Conservation (phyloP, 2,888 invertebrate genomes). For the Micoletzkya japonica region DNA sequence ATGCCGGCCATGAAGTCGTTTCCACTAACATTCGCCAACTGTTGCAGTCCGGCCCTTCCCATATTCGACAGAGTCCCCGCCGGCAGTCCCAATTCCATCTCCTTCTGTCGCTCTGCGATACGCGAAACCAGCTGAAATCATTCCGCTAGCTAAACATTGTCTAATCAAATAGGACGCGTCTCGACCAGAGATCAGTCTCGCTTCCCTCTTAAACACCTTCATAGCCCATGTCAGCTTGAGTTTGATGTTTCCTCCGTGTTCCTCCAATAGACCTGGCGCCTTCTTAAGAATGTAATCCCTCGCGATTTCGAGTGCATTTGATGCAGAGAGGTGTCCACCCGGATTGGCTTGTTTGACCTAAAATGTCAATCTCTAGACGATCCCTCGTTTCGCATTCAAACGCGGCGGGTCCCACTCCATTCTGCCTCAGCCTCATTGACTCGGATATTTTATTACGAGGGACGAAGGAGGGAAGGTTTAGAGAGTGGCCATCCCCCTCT, state of each 20-base stretch:
- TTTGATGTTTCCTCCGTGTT: conserved; percentile 65
- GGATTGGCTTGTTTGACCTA: conserved; percentile 43
- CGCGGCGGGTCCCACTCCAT: not conserved
- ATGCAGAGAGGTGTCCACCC: conserved; percentile 44
- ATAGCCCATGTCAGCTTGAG: conserved; percentile 66
- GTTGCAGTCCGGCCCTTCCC: conserved; percentile 29
- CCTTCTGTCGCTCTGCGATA: conserved; percentile 51
- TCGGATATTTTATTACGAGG: not conserved
- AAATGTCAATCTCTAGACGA: not conserved
- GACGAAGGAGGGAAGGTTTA: too few species aligned
- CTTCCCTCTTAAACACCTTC: conserved; percentile 37
- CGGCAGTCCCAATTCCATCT: conserved; percentile 47
- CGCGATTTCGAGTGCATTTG: conserved; percentile 62
- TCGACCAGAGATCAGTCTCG: not conserved
- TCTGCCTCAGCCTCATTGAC: not conserved
- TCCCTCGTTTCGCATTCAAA: not conserved
- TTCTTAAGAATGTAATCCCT: conserved; percentile 62
- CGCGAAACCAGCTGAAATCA: conserved; percentile 43
- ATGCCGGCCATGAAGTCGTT: conserved; percentile 45
- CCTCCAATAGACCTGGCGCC: conserved; percentile 64
- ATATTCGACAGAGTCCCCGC: conserved; percentile 46
- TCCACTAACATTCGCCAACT: conserved; percentile 15
- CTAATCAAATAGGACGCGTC: not conserved
- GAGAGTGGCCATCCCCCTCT: too few species aligned
- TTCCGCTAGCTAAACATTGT: not conserved